These are phyloP conservation scores for Mesorhabditis spiculigera DNA, from an alignment of 2,888 invertebrate genomes.

Conservation along the genomic window DNA sequence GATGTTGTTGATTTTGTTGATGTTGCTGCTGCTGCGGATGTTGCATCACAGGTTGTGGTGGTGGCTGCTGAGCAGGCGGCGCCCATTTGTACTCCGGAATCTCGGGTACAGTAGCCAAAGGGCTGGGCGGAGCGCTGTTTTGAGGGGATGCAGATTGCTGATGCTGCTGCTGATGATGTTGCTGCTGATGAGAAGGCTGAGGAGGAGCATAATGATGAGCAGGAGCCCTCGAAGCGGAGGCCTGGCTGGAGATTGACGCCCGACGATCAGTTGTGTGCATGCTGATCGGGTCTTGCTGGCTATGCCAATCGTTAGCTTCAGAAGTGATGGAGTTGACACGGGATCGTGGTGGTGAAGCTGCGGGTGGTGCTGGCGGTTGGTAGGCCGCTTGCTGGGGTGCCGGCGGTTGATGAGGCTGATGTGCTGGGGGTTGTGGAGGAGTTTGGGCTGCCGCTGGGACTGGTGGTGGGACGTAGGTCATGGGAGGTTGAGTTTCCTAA, in stretches of 20 bases:
- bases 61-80: background rate
- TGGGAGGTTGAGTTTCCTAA: no score
- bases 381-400: background rate
- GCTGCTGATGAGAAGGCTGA: background rate
- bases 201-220: no score
- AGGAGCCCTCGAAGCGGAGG: background rate
- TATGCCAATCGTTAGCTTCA: conserved; percentile 1
- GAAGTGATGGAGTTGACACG: background rate
- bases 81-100: background rate
- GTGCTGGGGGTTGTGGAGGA: background rate
- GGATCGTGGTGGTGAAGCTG: background rate
- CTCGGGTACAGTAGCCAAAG: background rate
- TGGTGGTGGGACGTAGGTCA: background rate
- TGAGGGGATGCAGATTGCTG: background rate
- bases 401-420: background rate
- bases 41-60: background rate
- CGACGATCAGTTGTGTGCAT: background rate
- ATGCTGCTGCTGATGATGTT: background rate
- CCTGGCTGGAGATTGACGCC: background rate
- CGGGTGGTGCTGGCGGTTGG: background rate
- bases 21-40: background rate
- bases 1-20: conserved; percentile 3
- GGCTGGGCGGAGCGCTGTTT: background rate
- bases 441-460: background rate
- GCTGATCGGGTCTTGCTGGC: conserved; percentile 6